Base-by-base conservation (phyloP, 2,797 vertebrate species). In the Xenops minutus region DNA sequence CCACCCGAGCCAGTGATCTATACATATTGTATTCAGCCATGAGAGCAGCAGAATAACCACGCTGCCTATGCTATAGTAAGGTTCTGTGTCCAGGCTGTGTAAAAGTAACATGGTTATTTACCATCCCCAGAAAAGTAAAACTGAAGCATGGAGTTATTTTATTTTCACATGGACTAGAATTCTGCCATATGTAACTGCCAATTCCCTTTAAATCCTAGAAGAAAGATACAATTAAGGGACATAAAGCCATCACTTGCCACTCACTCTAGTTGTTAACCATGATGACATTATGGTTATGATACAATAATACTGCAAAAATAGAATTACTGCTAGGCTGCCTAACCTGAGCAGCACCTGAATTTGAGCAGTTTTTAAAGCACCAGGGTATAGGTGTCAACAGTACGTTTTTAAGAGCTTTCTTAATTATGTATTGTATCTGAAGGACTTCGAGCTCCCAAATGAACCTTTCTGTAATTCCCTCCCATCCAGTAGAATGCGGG, bases 201-300 rank as follows among this genome's bases (percentile, higher is more conserved):
- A 75, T 41, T 83, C 43, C 23, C 68, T 91, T 77, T 66, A 91
- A 88, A 92, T 66, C 22, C 69, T 72, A 74, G 34, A 93, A 83
- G 30, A 22, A 80, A 77, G 67, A 92, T 36, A 64, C 11, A 79
- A 87, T 87, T 83, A 93, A 69, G 51, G 69, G 43, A 85, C 23
- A 68, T 94, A 92, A 96, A 95, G 67, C 46, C 75, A 75, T 62
- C 84, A 94, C 88, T 77, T 92, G 75, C 29, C 79, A 85, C 46
- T 72, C 72, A 61, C 52, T 80, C 43, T 66, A 88, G 69, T 22
- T 71, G 63, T 74, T 88, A 93, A 37, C 68, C 73, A 81, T 59
- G 54, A 85, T 43, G 17, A 72, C 39, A 58, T 66, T 73, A 78
- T 27, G 27, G 51, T 66, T 94, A 74, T 61, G 62, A 85, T 34